These are phyloP conservation scores for Cariama cristata DNA, from an alignment of 2,113 vertebrate genomes.

Conservation along the genomic window DNA sequence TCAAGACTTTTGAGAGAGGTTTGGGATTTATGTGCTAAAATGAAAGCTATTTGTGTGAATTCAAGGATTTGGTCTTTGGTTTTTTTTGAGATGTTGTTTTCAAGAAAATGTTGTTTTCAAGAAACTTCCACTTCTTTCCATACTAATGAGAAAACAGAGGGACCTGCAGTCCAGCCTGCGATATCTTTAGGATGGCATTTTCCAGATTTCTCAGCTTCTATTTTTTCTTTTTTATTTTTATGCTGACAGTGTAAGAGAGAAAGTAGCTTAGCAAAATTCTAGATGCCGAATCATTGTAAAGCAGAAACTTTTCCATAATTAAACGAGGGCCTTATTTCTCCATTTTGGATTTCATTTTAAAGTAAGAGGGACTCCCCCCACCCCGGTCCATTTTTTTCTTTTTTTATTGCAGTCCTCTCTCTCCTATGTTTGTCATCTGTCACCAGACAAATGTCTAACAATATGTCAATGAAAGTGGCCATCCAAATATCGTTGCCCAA, in stretches of 20 bases:
- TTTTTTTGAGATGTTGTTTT: too few relatives aligned
- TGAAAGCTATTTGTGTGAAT: background rate
- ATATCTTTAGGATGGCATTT: constrained; percentile 47
- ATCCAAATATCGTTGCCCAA: background rate
- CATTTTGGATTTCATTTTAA: background rate
- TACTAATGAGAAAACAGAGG: background rate
- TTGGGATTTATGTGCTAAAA: background rate
- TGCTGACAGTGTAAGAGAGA: background rate
- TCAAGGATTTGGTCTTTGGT: background rate
- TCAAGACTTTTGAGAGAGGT: background rate
- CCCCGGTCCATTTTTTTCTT: background rate
- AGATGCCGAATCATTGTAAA: background rate
- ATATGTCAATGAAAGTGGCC: background rate
- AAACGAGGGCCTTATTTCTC: background rate
- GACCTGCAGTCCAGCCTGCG: background rate
- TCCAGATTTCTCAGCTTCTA: constrained; percentile 28
- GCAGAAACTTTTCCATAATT: background rate
- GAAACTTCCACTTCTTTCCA: background rate
- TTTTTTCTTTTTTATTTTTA: constrained; percentile 47
- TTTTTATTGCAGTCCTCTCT: background rate
- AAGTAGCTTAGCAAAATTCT: background rate
- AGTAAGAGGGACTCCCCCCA: background rate
- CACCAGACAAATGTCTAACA: background rate
- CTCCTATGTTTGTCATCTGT: background rate
- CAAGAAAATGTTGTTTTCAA: background rate